Evolutionary conservation across 1,140 invertebrate genomes (phyloP).

Genomic region (Himalopsyche phryganea): DNA sequence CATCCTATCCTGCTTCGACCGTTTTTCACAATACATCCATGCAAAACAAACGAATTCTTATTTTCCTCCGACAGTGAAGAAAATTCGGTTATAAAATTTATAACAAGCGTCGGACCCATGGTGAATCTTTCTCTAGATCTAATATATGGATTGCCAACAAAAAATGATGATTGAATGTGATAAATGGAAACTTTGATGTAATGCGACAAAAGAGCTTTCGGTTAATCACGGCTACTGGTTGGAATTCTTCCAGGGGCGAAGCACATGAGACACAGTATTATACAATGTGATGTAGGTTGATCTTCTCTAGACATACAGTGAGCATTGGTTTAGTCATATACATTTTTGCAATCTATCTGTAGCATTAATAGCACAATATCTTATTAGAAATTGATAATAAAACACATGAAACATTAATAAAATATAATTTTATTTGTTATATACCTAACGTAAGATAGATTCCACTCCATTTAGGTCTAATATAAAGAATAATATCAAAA

Average conservation of each 20-base stretch:
- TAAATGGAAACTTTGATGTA: too few relatives aligned
- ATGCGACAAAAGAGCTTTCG: too few relatives aligned
- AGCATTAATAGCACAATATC: too few relatives aligned
- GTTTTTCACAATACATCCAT: conserved; percentile 31
- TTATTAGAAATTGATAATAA: neutral
- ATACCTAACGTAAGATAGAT: too few relatives aligned
- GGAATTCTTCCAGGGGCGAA: neutral
- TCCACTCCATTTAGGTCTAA: too few relatives aligned
- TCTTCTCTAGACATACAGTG: neutral
- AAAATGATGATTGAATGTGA: neutral
- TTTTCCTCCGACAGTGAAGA: neutral
- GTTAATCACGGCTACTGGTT: neutral
- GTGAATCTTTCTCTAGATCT: conserved; percentile 21
- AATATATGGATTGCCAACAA: conserved; percentile 14
- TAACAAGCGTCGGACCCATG: conserved; percentile 26
- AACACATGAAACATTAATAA: neutral
- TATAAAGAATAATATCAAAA: too few relatives aligned
- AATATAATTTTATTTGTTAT: conserved; percentile 6
- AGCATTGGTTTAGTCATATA: too few relatives aligned
- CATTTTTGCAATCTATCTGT: too few relatives aligned
- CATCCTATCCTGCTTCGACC: conserved; percentile 26
- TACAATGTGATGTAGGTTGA: neutral
- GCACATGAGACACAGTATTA: neutral
- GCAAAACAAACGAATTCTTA: conserved; percentile 30
- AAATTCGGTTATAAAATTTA: conserved; percentile 26